Evolutionary conservation across 2,888 invertebrate species (phyloP), one percentile per base, ranked within the genome.

Genomic region (Disparrhopalites patrizii): DNA sequence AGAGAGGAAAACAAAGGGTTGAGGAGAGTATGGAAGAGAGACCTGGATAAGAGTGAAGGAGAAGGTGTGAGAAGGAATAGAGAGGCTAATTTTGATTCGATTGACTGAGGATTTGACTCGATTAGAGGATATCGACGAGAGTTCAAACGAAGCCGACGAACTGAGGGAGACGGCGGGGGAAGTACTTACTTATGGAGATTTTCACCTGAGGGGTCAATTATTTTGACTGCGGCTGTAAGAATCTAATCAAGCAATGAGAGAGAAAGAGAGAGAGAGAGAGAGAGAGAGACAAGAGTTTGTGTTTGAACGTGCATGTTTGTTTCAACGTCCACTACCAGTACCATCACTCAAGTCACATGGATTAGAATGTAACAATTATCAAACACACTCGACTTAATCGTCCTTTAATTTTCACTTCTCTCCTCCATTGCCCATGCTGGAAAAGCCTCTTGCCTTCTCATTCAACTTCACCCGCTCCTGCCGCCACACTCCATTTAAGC

Each of bases 151-250:
- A 62, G 72, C 70, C 70, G 70, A 66, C 67, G 64, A 68, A 67
- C 56, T 56, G 23, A 30, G 65, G 63, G 66, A 65, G 69, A 65
- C 69, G 68, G 70, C 68, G 70, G 66, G n/a, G n/a, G 69, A 73
- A 70, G 68, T 70, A 66, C 70, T 69, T 70, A 64, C 68, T 68
- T 68, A 70, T 64, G 67, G 66, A 72, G 67, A 66, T 68, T 70
- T 68, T 65, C 68, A 70, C 72, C 72, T 68, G 66, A 68, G 70
- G 70, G 72, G 66, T 73, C 72, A 73, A 73, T 73, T 73, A 73
- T 70, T 73, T 73, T 70, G 70, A 73, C 72, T 70, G 66, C 66
- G 68, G 68, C 70, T 67, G 70, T 70, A 72, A 63, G 70, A 72
- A 72, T 69, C 70, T 69, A 69, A 70, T 72, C 72, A 72, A 70